Evolutionary conservation across 1,140 invertebrate species (phyloP), one percentile per base, ranked within the genome.

Genomic region (Halesus radiatus): DNA sequence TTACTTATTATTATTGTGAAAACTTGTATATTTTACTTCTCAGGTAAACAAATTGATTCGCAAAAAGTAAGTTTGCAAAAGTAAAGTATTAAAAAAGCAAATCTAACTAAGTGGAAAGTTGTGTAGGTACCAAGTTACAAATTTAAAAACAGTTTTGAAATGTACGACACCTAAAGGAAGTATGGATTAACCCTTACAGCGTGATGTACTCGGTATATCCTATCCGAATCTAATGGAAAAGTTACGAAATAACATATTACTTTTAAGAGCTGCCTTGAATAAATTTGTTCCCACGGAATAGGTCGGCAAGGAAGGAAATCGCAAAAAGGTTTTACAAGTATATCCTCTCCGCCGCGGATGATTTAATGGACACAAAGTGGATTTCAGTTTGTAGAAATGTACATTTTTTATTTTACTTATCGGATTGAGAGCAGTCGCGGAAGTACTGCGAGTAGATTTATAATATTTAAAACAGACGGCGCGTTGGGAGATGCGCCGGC

Each of bases 161-260:
- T 20, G 54, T 22, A 7, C 26, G 13, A 50, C 20, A 22, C 50
- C 45, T 53, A 52, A 23, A 52, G 53, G 10, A 52, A 45, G 68
- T 72, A 52, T 72, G 68, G 45, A 64, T 76, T 76, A 54, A 75
- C 53, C 56, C 73, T 78, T 54, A 66, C 62, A 78, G 45, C 8
- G 53, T 3, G 60, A 78, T 53, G 60, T 78, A 78, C 76, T 45
- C 37, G 37, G 23, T 80, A 76, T 80, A 76, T 80, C 62, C 70
- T 79, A 75, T 75, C 79, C 66, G 81, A 62, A 29, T 79, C 79
- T 83, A 83, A 83, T 83, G 81, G 81, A 83, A 83, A 83, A 83
- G 81, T 83, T 83, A 72, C 81, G 78, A 83, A 83, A 83, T 83
- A 83, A 83, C 78, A 83, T 83, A 83, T 83, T 83, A 83, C 81